A percentile compares a stretch with the other conserved stretches of the same genome.
Conservation (phyloP, 1,140 invertebrate genomes). For the Lordiphosa mommai region DNA sequence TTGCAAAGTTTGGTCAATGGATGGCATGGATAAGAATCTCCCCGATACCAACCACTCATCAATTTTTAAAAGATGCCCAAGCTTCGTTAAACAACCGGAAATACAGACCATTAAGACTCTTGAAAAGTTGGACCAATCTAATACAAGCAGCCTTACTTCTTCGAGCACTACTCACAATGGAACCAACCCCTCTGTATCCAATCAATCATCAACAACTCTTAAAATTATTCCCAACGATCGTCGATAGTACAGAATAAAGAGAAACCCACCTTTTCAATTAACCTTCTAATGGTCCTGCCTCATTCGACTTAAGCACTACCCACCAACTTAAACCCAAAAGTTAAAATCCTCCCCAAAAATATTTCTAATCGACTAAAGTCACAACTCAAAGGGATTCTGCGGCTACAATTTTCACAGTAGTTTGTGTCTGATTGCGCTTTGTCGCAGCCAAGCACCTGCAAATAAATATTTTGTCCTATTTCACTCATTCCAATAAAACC, state of each 20-base stretch:
- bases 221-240: not conserved
- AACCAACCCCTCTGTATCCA: not conserved
- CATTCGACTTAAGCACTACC: too few relatives aligned
- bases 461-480: too few relatives aligned
- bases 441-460: too few relatives aligned
- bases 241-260: not conserved
- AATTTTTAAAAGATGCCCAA: constrained; percentile 14
- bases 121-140: too few relatives aligned
- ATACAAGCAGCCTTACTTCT: too few relatives aligned
- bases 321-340: too few relatives aligned
- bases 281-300: too few relatives aligned
- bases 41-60: constrained; percentile 8
- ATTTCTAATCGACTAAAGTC: not conserved
- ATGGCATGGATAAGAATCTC: not conserved
- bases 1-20: too few relatives aligned
- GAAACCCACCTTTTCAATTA: not conserved
- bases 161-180: not conserved
- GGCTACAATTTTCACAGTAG: too few relatives aligned
- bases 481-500: too few relatives aligned
- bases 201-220: not conserved
- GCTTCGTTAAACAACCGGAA: constrained; percentile 7
- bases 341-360: not conserved
- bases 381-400: not conserved
- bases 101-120: constrained; percentile 10
- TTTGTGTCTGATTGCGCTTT: not conserved